These are phyloP conservation scores for Leguminivora glycinivorella DNA, from an alignment of 1,140 invertebrate genomes.

Conservation along the genomic window DNA sequence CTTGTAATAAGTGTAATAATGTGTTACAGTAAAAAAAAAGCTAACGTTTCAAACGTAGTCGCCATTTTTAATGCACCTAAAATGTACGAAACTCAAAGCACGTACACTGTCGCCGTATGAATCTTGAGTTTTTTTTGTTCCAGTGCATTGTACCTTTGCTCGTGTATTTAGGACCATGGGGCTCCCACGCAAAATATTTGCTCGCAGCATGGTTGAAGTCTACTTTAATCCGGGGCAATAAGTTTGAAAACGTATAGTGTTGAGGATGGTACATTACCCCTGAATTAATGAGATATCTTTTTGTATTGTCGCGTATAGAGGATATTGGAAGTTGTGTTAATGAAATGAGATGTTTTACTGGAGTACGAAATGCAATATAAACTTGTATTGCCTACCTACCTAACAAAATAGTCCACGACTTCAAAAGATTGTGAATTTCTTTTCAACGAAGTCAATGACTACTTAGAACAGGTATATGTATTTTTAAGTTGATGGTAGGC, in stretches of 20 bases:
- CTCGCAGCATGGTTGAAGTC: neutral
- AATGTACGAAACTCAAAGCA: constrained; percentile 6
- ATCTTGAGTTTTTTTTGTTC: constrained; percentile 15
- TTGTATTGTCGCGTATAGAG: constrained; percentile 3
- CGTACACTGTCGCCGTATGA: constrained; percentile 5
- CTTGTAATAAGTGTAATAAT: too few species aligned
- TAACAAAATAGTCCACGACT: too few species aligned
- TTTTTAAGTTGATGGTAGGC: too few species aligned
- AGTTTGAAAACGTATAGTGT: neutral
- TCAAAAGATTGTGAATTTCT: too few species aligned
- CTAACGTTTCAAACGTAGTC: neutral
- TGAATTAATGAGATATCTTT: neutral
- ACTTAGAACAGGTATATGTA: too few species aligned
- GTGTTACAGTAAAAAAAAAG: too few species aligned
- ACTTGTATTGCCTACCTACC: too few species aligned
- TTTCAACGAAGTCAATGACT: too few species aligned
- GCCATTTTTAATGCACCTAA: neutral
- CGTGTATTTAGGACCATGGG: constrained; percentile 13
- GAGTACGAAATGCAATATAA: too few species aligned
- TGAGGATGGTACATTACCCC: neutral
- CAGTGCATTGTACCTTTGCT: constrained; percentile 20
- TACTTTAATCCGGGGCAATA: neutral
- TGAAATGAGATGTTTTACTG: too few species aligned
- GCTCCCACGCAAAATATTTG: constrained; percentile 22
- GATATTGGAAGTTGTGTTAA: neutral